phyloP scores from a whole-genome alignment of 2,888 invertebrate genomes.

The Capitulum mitella region DNA sequence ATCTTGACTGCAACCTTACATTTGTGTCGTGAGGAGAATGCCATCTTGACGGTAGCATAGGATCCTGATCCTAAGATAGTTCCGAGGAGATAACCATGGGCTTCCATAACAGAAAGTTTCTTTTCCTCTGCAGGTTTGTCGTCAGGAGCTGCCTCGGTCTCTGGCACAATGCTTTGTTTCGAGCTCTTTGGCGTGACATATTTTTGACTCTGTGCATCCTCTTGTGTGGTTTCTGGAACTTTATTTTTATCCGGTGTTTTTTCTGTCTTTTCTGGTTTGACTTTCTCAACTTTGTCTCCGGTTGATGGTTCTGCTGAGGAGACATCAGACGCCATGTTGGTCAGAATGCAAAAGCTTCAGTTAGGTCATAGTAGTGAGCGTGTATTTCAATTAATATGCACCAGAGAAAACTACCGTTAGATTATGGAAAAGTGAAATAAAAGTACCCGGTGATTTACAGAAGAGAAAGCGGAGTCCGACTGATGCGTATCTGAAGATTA shows the following conservation, averaged over 20 bases:
- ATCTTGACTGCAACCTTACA: neutral
- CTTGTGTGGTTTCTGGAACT: neutral
- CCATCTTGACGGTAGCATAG: constrained; percentile 1
- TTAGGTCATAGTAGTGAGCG: neutral
- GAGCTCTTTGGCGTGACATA: neutral
- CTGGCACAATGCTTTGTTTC: neutral
- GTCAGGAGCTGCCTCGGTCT: neutral
- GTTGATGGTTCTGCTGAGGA: neutral
- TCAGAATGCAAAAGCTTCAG: neutral
- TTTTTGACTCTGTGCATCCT: neutral
- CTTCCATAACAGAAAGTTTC: neutral
- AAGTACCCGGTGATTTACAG: neutral
- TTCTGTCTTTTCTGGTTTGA: neutral
- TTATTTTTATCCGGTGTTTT: neutral
- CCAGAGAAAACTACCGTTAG: no score
- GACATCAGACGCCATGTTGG: neutral
- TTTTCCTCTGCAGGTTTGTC: neutral
- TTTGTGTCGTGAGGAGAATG: neutral
- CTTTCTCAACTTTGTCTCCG: neutral
- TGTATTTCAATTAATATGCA: neutral
- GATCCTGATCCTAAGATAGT: neutral
- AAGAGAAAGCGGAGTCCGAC: neutral
- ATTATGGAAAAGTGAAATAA: neutral
- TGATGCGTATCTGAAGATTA: no score
- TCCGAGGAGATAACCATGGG: neutral